A percentile compares a stretch with the other conserved stretches of the same genome.
Evolutionary conservation across 2,113 vertebrate genomes (phyloP).

Genomic region (Festucalex cinctus): DNA sequence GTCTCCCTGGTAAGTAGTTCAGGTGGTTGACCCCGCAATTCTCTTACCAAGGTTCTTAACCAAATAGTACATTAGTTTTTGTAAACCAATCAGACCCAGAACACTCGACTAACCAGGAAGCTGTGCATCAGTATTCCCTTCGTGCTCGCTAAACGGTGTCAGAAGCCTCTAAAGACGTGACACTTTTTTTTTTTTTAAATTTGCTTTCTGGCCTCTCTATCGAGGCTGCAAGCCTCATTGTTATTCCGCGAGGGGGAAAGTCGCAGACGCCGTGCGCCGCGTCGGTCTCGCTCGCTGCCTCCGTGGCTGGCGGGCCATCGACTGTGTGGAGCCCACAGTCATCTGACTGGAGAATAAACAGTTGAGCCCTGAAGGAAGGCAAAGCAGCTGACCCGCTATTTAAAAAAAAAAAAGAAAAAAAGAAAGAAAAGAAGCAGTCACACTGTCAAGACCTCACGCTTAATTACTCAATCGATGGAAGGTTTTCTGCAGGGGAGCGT

Average conservation of each 20-base stretch:
- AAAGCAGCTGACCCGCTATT: constrained; percentile 43
- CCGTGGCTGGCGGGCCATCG: constrained; percentile 43
- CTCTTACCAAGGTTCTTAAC: no score
- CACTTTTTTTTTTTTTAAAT: constrained; percentile 12
- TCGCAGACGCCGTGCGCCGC: constrained; percentile 44
- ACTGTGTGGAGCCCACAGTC: constrained; percentile 51
- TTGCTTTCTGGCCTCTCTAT: constrained; percentile 21
- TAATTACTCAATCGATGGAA: background rate
- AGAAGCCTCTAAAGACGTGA: constrained; percentile 18
- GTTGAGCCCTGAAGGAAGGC: constrained; percentile 34
- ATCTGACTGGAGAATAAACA: constrained; percentile 62
- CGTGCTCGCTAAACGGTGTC: constrained; percentile 28
- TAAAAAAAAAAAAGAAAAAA: constrained; percentile 11
- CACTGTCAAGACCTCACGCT: constrained; percentile 14
- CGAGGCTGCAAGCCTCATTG: constrained; percentile 51
- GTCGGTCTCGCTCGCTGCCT: constrained; percentile 43
- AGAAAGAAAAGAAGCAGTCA: constrained; percentile 13
- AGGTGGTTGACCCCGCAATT: background rate
- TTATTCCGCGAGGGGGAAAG: constrained; percentile 54
- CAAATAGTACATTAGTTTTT: no score
- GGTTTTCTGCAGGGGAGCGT: constrained; percentile 8
- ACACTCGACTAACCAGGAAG: background rate
- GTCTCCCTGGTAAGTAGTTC: background rate
- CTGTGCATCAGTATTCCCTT: constrained; percentile 14
- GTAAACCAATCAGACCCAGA: background rate